Base-by-base conservation (phyloP, 2,888 invertebrate genomes). In the Tetramorium bicarinatum region DNA sequence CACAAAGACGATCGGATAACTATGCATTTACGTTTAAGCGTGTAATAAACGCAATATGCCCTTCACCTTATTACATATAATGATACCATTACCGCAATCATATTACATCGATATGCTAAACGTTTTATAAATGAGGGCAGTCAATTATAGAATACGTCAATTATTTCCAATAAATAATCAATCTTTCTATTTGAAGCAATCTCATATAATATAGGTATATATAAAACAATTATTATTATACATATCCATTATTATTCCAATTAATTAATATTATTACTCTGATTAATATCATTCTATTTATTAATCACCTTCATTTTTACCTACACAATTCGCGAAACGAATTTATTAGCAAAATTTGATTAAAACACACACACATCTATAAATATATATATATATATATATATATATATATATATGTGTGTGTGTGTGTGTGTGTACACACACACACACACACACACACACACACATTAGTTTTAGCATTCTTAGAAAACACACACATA, bases 21-120 rank as follows among this genome's bases (percentile, higher is more conserved):
- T 38, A 7, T 71, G 38, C 38, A 8, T 54, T 41, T 9, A 21
- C 21, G 13, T 44, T 34, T 4, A 34, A 54, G 8, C 21, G 1
- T 41, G 21, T 38, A 54, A 71, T 15, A 71, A n/a, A 15, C 15
- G 13, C 4, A 44, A 25, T 25, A 56, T 59, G 59, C 3, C 29
- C 29, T 74, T 74, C 59, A 44, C 29, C 29, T 25, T 59, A 44
- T 59, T 59, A 44, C n/a, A 44, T 25, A 3, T 29, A 69, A 72
- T 41, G 18, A 72, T 59, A 59, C n/a, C 21, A 74, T 74, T 74
- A 13, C 18, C 3, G 29, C 13, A 18, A n/a, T 59, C 18, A 59
- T 8, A 44, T 59, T 25, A 41, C 18, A 18, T 13, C n/a, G n/a
- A 69, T 69, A 49, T 7, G 7, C n/a, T 34, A 34, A 69, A 69